Percentiles rank a stretch among this genome's conserved stretches.
These are phyloP conservation scores for Cyprinodon tularosa DNA, from an alignment of 2,113 vertebrate genomes.

Conservation along the genomic window DNA sequence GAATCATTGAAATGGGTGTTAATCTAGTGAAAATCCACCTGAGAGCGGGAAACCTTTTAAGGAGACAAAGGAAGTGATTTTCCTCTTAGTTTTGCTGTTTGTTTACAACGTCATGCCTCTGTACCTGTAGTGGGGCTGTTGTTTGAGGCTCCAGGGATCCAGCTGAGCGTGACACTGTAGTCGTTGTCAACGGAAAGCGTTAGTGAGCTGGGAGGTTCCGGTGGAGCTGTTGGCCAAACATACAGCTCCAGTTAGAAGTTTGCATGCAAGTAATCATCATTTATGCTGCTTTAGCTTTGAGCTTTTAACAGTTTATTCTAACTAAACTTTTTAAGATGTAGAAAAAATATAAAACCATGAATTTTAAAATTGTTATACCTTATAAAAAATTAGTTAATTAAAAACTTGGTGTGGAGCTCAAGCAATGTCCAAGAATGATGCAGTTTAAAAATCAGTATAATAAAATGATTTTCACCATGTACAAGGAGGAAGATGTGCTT, in stretches of 20 bases:
- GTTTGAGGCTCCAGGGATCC: conserved; percentile 77
- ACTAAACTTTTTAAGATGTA: background rate
- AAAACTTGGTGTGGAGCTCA: too few species aligned
- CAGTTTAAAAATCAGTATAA: too few species aligned
- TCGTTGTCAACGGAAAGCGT: conserved; percentile 48
- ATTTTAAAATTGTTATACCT: background rate
- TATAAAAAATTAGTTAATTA: too few species aligned
- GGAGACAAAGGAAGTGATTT: too few species aligned
- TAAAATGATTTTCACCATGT: too few species aligned
- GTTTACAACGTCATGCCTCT: background rate
- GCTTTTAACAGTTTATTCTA: background rate
- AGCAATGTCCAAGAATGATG: too few species aligned
- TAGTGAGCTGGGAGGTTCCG: conserved; percentile 68
- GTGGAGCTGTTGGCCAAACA: conserved; percentile 62
- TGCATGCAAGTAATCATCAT: background rate
- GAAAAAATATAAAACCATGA: background rate
- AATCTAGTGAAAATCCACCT: background rate
- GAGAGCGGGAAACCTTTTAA: too few species aligned
- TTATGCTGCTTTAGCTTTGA: background rate
- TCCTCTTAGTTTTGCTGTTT: too few species aligned
- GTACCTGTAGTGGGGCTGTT: conserved; percentile 77
- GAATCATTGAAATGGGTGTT: background rate
- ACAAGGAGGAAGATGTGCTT: too few species aligned
- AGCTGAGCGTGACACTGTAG: conserved; percentile 67
- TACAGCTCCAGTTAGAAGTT: conserved; percentile 5